Conservation (phyloP, 2,888 invertebrate genomes). For the Pyralis farinalis region DNA sequence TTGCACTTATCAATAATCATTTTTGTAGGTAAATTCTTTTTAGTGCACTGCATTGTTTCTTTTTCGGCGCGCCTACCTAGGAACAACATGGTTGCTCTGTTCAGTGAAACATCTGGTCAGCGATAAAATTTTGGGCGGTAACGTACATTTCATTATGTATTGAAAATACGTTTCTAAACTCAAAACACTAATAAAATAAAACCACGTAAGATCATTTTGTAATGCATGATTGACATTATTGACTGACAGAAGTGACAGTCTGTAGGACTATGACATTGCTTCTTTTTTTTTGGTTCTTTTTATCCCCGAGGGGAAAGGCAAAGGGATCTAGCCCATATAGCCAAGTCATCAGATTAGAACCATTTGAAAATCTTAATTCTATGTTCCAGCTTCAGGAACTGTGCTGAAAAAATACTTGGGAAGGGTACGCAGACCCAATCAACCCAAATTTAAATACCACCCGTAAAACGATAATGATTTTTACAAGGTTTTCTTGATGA, state of each 20-base stretch:
- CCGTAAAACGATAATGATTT: too few relatives aligned
- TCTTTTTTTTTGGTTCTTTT: too few relatives aligned
- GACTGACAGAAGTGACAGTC: constrained; percentile 3
- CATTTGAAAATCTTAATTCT: too few relatives aligned
- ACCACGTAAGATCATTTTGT: constrained; percentile 62
- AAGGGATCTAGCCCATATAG: too few relatives aligned
- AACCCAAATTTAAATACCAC: too few relatives aligned
- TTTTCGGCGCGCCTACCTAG: constrained; percentile 54
- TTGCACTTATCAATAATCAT: constrained; percentile 67
- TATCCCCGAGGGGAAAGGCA: too few relatives aligned
- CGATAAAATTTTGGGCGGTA: constrained; percentile 40
- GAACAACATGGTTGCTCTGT: constrained; percentile 55
- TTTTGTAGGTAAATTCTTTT: constrained; percentile 49
- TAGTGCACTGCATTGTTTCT: constrained; percentile 57
- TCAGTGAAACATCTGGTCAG: constrained; percentile 32
- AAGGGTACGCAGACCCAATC: too few relatives aligned
- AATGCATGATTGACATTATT: constrained; percentile 21
- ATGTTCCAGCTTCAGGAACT: too few relatives aligned
- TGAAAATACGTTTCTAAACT: constrained; percentile 47
- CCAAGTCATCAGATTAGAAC: too few relatives aligned
- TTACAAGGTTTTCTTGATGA: too few relatives aligned
- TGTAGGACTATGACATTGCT: too few relatives aligned
- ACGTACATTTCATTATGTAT: constrained; percentile 61
- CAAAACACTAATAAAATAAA: constrained; percentile 57
- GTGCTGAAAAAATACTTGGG: too few relatives aligned